A percentile compares a stretch with the other conserved stretches of the same genome.
Conservation (phyloP, 2,888 invertebrate species). For the Pharmacophagus antenor region DNA sequence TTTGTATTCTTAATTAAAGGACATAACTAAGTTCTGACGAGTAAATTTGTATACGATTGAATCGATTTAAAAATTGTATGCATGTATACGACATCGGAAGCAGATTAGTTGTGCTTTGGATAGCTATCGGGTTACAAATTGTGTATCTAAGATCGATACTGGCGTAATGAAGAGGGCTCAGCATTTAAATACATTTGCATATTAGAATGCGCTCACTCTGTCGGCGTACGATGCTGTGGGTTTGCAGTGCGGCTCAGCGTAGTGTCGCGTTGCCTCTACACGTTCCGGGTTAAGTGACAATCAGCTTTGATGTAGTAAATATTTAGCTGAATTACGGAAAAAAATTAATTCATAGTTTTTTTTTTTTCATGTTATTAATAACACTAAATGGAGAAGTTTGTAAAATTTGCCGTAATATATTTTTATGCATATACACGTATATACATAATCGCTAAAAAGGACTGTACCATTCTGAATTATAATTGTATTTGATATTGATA, state of each 20-base stretch:
- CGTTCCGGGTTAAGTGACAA: not conserved
- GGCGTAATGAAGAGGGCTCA: constrained; percentile 79
- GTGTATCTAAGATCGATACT: constrained; percentile 80
- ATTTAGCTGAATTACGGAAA: no score
- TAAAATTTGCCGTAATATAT: no score
- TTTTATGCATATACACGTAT: no score
- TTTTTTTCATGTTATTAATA: no score
- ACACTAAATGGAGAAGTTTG: no score
- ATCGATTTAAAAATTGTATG: constrained; percentile 31
- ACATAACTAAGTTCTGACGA: not conserved
- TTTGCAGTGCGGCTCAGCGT: constrained; percentile 24
- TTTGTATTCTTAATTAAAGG: not conserved
- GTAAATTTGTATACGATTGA: not conserved
- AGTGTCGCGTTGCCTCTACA: not conserved
- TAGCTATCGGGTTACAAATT: constrained; percentile 78
- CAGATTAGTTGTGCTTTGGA: constrained; percentile 66
- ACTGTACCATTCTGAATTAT: no score
- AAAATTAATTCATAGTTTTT: no score
- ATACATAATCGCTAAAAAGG: no score
- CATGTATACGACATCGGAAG: constrained; percentile 46
- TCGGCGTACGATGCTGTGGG: constrained; percentile 36
- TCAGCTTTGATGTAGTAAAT: not conserved
- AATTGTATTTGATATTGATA: no score
- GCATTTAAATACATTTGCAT: constrained; percentile 81
- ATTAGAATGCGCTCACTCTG: constrained; percentile 75